Conservation (phyloP, 2,888 invertebrate genomes). For the Sisyra nigra region DNA sequence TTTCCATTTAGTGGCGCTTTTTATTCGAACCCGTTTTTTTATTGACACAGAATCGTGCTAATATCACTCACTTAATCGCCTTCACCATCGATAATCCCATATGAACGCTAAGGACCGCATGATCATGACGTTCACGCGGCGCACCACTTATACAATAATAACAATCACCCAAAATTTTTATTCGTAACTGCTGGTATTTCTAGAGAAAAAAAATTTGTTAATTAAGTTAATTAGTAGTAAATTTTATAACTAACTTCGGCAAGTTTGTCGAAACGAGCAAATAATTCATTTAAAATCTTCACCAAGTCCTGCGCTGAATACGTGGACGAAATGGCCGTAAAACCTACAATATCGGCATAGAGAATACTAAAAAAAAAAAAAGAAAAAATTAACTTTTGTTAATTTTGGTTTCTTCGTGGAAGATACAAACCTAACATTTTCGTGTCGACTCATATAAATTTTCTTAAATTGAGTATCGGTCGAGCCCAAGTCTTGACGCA, state of each 20-base stretch:
- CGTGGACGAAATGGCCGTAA: slow-evolving; percentile 89
- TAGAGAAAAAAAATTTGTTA: slow-evolving; percentile 26
- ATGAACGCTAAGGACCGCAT: slow-evolving; percentile 83
- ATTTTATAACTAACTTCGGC: slow-evolving; percentile 54
- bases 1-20: neutral
- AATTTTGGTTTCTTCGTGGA: too few relatives aligned
- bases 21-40: neutral
- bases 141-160: slow-evolving; percentile 97
- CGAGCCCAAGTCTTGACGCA: slow-evolving; percentile 85
- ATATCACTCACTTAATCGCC: slow-evolving; percentile 73
- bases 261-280: slow-evolving; percentile 87
- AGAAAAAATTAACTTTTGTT: slow-evolving; percentile 14
- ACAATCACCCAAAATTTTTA: slow-evolving; percentile 93
- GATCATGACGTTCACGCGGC: slow-evolving; percentile 76
- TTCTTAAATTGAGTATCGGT: slow-evolving; percentile 92
- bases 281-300: slow-evolving; percentile 88
- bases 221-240: neutral
- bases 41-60: neutral
- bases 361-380: slow-evolving; percentile 54
- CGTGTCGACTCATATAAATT: slow-evolving; percentile 93
- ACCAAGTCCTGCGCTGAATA: slow-evolving; percentile 92
- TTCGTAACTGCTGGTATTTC: slow-evolving; percentile 88
- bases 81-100: slow-evolving; percentile 96
- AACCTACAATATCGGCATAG: slow-evolving; percentile 96
- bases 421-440: slow-evolving; percentile 70